A percentile compares a stretch with the other conserved stretches of the same genome.
Evolutionary conservation across 2,113 vertebrate genomes (phyloP).

Genomic region (Cercopithecus mona): DNA sequence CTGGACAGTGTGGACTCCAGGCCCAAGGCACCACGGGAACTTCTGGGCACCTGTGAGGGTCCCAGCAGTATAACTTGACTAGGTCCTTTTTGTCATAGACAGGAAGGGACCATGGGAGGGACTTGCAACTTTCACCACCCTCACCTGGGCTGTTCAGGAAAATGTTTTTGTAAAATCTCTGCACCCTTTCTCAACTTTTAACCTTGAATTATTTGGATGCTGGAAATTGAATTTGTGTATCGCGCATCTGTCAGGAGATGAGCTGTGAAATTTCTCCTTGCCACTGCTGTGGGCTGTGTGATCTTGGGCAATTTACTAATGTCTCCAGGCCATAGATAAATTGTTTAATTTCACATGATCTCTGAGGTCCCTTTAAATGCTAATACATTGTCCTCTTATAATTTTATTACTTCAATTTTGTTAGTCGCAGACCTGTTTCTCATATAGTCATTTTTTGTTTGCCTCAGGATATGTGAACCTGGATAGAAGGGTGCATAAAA

Average conservation of each 20-base stretch:
- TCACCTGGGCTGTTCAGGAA: slow-evolving; percentile 60
- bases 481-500: slow-evolving; percentile 12
- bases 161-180: slow-evolving; percentile 53
- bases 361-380: slow-evolving; percentile 40
- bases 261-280: slow-evolving; percentile 68
- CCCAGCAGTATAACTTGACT: slow-evolving; percentile 73
- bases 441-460: slow-evolving; percentile 21
- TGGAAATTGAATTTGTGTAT: slow-evolving; percentile 44
- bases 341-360: slow-evolving; percentile 46
- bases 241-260: slow-evolving; percentile 69
- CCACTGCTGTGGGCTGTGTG: slow-evolving; percentile 48
- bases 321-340: slow-evolving; percentile 11
- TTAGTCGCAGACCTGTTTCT: slow-evolving; percentile 29
- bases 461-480: not conserved
- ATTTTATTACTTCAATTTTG: slow-evolving; percentile 47
- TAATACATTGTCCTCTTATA: not conserved
- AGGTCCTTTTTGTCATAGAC: slow-evolving; percentile 73
- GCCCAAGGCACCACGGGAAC: slow-evolving; percentile 78
- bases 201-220: slow-evolving; percentile 52
- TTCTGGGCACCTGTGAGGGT: slow-evolving; percentile 79
- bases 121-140: slow-evolving; percentile 38
- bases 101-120: slow-evolving; percentile 77
- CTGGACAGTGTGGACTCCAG: slow-evolving; percentile 76
- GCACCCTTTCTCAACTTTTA: slow-evolving; percentile 14
- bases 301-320: slow-evolving; percentile 76